Evolutionary conservation across 2,888 invertebrate species (phyloP).

Genomic region (Helleia helle): DNA sequence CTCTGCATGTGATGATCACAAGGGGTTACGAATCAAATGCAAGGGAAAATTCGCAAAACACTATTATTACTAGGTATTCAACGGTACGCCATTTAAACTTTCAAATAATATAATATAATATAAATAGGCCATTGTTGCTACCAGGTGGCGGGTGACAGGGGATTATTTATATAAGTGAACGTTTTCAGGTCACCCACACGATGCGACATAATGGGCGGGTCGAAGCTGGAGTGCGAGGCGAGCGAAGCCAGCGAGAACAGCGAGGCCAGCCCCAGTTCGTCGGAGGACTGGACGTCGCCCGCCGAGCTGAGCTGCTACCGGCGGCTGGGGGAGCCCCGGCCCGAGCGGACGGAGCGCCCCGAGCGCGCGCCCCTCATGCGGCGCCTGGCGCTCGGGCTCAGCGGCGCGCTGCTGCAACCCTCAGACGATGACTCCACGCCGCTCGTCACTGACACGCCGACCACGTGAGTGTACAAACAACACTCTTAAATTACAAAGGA

Average conservation of each 20-base stretch:
- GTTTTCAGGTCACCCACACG: conserved; percentile 50
- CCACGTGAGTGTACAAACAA: conserved; percentile 52
- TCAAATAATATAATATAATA: no score
- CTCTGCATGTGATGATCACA: no score
- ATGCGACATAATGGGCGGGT: conserved; percentile 55
- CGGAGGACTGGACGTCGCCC: conserved; percentile 91
- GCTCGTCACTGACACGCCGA: conserved; percentile 79
- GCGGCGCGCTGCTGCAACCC: conserved; percentile 67
- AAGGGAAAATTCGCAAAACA: no score
- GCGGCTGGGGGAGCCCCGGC: conserved; percentile 76
- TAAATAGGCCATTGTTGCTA: no score
- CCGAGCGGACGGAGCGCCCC: conserved; percentile 60
- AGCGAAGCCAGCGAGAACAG: conserved; percentile 47
- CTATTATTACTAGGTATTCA: no score
- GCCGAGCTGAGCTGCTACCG: conserved; percentile 91
- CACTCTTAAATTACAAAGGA: no score
- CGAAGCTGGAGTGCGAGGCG: conserved; percentile 31
- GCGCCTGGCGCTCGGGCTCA: conserved; percentile 83
- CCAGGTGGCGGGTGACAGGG: no score
- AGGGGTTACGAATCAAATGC: no score
- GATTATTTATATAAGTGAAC: no score
- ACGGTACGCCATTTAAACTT: no score
- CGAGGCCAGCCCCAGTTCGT: conserved; percentile 77
- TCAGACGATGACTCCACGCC: conserved; percentile 82
- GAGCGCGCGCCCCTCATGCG: conserved; percentile 87